Evolutionary conservation across 2,888 invertebrate species (phyloP).

Genomic region (Zele albiditarsus): DNA sequence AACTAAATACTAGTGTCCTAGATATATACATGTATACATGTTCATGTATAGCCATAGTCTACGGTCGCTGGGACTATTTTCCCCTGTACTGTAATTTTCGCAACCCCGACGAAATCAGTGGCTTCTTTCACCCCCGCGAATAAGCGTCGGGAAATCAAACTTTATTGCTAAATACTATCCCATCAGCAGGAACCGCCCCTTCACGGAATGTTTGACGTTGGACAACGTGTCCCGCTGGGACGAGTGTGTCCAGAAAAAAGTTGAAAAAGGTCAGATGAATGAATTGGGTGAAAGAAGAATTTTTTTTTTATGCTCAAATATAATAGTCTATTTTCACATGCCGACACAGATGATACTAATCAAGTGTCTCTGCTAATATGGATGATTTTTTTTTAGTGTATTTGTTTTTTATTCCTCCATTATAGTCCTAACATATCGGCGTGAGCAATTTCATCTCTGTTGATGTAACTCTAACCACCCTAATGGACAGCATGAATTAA

Average conservation of each 20-base stretch:
- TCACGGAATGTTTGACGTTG: conserved; percentile 27
- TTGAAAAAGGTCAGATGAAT: conserved; percentile 13
- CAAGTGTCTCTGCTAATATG: too few relatives aligned
- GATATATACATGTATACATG: conserved; percentile 6
- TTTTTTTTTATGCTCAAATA: not conserved
- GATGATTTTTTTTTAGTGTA: too few relatives aligned
- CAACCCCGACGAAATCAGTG: conserved; percentile 71
- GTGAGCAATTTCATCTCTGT: not conserved
- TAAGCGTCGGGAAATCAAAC: conserved; percentile 67
- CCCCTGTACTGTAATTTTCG: conserved; percentile 69
- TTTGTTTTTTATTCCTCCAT: not conserved
- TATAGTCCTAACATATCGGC: not conserved
- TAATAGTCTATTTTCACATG: not conserved
- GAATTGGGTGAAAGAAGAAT: conserved; percentile 49
- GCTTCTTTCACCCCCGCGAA: conserved; percentile 64
- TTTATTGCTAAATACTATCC: conserved; percentile 73
- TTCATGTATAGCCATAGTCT: conserved; percentile 34
- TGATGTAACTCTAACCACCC: not conserved
- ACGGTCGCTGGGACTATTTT: conserved; percentile 31
- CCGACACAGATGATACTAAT: too few relatives aligned
- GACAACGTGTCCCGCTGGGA: conserved; percentile 46
- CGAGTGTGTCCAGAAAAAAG: conserved; percentile 37
- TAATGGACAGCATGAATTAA: not conserved
- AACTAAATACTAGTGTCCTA: conserved; percentile 39
- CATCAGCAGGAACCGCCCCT: conserved; percentile 69